Base-by-base conservation (phyloP, 92 coral and sea anemone genomes). In the Paragorgia papillata region DNA sequence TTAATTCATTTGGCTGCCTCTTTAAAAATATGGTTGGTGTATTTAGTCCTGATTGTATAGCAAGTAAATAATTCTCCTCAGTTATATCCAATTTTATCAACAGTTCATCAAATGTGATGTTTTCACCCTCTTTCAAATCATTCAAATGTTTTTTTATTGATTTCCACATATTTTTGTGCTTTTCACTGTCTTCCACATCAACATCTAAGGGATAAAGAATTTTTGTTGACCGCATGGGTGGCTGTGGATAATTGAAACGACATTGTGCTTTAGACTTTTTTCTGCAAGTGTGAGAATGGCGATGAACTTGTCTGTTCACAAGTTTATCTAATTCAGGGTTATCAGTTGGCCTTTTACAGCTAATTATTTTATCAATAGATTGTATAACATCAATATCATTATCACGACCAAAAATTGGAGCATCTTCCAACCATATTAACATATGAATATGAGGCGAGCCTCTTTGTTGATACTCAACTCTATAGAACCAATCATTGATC, bases 1-100 rank as follows among this genome's bases (percentile, higher is more conserved):
- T 57, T 39, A 81, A 56, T 51, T 82, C 87, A 84, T 83, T 61
- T 27, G 91, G 85, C 41, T 71, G 44, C 67, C 88, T 56, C 39
- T 80, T 74, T 26, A 87, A 65, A 73, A 83, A 83, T 1, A 87
- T 71, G 17, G 85, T 51, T 2, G 26, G 68, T n/a, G 80, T 7
- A 32, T 37, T 54, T 1, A 74, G 66, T 12, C 44, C 25, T 27
- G 68, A n/a, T 18, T 9, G 4, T 37, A 37, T 37, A 37, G 43
- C 43, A 37, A 37, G 43, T 37, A 37, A 26, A 18, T 17, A 26
- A 44, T 14, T 33, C 8, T 25, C 19, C 31, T 61, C 26, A 2
- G 68, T n/a, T 8, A 61, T 61, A 5, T 61, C 18, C 27, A 8
- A 4, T 9, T 61, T 61, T 8, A 61, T 18, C 12, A 61, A 24